A percentile compares a stretch with the other conserved stretches of the same genome.
Evolutionary conservation across 2,113 vertebrate species (phyloP).

Genomic region (Onychorhynchus coronatus): DNA sequence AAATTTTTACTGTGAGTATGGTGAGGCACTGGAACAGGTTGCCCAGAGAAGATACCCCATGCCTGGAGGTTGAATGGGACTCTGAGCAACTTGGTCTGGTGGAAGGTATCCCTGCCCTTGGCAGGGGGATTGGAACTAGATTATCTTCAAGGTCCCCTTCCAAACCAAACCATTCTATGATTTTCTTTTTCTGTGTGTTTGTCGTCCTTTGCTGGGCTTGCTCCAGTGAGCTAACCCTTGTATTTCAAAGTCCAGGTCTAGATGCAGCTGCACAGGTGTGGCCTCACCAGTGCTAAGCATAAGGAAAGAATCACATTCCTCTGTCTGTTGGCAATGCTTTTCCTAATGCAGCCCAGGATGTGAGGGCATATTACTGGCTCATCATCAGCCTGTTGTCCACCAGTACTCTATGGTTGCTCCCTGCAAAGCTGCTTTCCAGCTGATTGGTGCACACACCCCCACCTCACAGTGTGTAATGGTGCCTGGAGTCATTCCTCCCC

Average conservation of each 20-base stretch:
- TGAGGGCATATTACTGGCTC: background rate
- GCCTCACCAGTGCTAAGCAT: background rate
- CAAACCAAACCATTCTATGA: background rate
- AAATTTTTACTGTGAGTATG: background rate
- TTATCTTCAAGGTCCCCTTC: background rate
- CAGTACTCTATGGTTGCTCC: no score
- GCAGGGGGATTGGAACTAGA: background rate
- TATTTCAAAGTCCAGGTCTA: background rate
- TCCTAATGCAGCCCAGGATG: background rate
- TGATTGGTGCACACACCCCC: accelerated
- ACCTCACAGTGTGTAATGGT: accelerated
- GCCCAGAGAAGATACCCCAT: background rate
- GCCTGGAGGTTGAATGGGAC: background rate
- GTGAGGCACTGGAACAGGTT: background rate
- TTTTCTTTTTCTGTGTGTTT: background rate
- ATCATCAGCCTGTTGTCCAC: background rate
- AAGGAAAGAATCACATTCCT: background rate
- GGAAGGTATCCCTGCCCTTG: background rate
- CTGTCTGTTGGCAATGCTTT: accelerated
- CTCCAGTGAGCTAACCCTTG: background rate
- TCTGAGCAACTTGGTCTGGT: background rate
- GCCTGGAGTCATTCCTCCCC: background rate
- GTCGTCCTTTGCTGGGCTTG: background rate
- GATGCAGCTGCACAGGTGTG: background rate
- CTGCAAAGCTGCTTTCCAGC: background rate